Conservation (phyloP, 1,140 invertebrate species). For the Eriosoma lanigerum region DNA sequence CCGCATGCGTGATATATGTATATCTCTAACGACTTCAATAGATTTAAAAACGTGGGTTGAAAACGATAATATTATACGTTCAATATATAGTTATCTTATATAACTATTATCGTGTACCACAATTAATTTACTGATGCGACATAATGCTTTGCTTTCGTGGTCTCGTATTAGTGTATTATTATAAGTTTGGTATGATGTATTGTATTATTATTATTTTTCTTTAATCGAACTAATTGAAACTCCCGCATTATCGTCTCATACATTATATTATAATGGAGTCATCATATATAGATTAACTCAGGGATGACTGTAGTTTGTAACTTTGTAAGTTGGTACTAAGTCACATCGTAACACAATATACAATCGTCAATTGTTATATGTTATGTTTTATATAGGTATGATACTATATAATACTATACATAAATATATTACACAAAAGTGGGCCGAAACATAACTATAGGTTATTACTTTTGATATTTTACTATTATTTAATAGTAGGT, state of each 20-base stretch:
- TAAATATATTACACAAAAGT: too few relatives aligned
- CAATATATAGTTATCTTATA: too few relatives aligned
- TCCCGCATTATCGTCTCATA: constrained; percentile 23
- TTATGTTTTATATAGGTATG: background rate
- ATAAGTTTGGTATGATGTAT: background rate
- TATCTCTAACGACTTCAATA: background rate
- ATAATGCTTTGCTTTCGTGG: background rate
- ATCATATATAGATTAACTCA: too few relatives aligned
- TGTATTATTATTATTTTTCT: constrained; percentile 19
- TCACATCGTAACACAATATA: too few relatives aligned
- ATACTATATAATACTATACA: background rate
- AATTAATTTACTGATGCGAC: background rate
- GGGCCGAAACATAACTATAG: too few relatives aligned
- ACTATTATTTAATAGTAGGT: too few relatives aligned
- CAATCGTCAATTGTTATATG: too few relatives aligned
- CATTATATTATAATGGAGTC: too few relatives aligned
- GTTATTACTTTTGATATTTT: too few relatives aligned
- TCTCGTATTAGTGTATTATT: background rate
- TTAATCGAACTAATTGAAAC: constrained; percentile 29
- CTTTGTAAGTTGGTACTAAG: too few relatives aligned
- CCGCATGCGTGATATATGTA: background rate
- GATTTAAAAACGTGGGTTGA: background rate
- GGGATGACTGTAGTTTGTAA: too few relatives aligned
- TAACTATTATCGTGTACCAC: constrained; percentile 3
- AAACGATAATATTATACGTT: background rate